Evolutionary conservation across 1,140 invertebrate genomes (phyloP), one percentile per base, ranked within the genome.

Genomic region (Drosophila repleta): DNA sequence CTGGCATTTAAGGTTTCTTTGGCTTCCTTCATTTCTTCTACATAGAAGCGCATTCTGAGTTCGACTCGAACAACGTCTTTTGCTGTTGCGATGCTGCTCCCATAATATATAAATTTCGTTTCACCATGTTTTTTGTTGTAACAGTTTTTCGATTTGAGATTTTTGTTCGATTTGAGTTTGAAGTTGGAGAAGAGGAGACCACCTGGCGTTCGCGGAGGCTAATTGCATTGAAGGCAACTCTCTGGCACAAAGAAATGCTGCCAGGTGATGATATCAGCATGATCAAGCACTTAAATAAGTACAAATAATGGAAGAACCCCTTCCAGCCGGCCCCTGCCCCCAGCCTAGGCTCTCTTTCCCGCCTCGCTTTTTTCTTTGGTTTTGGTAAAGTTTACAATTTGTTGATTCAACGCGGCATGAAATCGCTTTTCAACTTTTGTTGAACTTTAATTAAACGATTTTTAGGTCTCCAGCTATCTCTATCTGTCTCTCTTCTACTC

Each of bases 191-290:
- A 39, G 62, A 21, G 18, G 57, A 79, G 83, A 88, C 83, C 83
- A 88, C 83, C 83, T 88, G 83, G 83, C 76, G 83, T 82, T 71
- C 65, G 64, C 75, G 60, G 64, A 71, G 75, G 69, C 83, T 88
- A 88, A 88, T 88, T 88, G 84, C 84, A 89, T 70, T 79, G 79
- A 79, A 51, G 78, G 69, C 65, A 77, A 51, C 64, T 24, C 32
- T 63, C 49, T 21, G 43, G 66, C 56, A 84, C 73, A 87, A 82
- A 73, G 78, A 85, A 69, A 81, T 87, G 74, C 72, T 67, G 64
- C 83, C 74, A 88, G 83, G 83, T 88, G 83, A 88, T 88, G 83
- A 88, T 88, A 88, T 88, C 83, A 88, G 83, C 83, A 88, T 88
- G 83, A 88, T 88, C 83, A 79, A 83, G 84, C 84, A 88, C 83